phyloP scores from a whole-genome alignment of 2,113 vertebrate species.

The Lethenteron camtschaticum region DNA sequence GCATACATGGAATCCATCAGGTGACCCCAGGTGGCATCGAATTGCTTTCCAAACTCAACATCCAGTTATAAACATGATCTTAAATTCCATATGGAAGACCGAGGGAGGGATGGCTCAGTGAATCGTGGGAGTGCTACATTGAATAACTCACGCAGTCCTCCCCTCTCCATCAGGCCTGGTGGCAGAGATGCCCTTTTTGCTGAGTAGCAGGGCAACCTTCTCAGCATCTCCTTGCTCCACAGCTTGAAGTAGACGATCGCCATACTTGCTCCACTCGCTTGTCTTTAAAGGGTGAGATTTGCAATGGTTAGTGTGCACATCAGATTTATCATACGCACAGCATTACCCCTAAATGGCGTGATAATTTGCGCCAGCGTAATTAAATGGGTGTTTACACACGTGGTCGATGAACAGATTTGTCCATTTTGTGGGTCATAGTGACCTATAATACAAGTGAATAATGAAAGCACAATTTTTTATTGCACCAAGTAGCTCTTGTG shows the following conservation, averaged over 20 bases:
- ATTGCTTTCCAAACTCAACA: not conserved
- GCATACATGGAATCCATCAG: not conserved
- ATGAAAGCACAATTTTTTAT: too few species aligned
- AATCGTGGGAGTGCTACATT: not conserved
- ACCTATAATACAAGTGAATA: too few species aligned
- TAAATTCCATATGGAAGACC: not conserved
- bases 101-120: not conserved
- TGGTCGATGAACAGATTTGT: too few species aligned
- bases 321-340: too few species aligned
- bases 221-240: slow-evolving; percentile 80
- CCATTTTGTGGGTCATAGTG: too few species aligned
- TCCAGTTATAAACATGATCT: not conserved
- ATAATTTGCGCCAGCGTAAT: too few species aligned
- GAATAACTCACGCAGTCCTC: slow-evolving; percentile 67
- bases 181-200: slow-evolving; percentile 72
- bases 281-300: slow-evolving; percentile 14
- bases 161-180: slow-evolving; percentile 73
- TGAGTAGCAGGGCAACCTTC: slow-evolving; percentile 57
- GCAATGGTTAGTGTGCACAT: too few species aligned
- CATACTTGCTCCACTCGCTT: slow-evolving; percentile 92
- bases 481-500: too few species aligned
- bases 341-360: too few species aligned
- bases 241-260: slow-evolving; percentile 69
- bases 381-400: too few species aligned
- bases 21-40: not conserved